Evolutionary conservation across 2,888 invertebrate genomes (phyloP).

Genomic region (Tiliacea aurago): DNA sequence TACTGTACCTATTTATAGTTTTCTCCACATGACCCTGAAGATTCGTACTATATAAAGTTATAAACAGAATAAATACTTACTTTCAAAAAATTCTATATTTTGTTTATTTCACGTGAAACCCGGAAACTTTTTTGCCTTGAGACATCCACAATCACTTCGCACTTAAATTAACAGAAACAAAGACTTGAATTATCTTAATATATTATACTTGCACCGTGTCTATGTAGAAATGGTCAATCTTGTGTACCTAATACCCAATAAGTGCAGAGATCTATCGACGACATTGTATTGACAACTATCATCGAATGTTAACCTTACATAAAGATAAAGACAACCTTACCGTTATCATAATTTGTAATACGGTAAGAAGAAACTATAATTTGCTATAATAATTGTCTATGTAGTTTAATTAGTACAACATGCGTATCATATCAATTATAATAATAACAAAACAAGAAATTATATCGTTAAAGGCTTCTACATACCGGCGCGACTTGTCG

Average conservation of each 20-base stretch:
- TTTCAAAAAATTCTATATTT: constrained; percentile 20
- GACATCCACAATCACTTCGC: constrained; percentile 23
- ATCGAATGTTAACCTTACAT: constrained; percentile 17
- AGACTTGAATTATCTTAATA: neutral
- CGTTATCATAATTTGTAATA: neutral
- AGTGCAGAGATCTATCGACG: neutral
- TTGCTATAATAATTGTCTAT: neutral
- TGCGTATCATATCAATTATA: neutral
- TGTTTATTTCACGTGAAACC: neutral
- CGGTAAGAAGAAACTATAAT: neutral
- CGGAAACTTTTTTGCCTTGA: constrained; percentile 28
- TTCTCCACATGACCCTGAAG: constrained; percentile 11
- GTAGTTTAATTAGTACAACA: constrained; percentile 13
- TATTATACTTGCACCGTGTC: constrained; percentile 11
- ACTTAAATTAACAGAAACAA: constrained; percentile 18
- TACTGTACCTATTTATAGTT: no score
- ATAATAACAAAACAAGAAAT: neutral
- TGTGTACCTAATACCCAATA: constrained; percentile 2
- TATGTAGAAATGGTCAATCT: neutral
- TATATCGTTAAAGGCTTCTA: no score
- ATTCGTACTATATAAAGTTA: neutral
- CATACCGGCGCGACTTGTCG: no score
- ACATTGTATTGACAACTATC: neutral
- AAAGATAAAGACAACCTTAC: constrained; percentile 22
- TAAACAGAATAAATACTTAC: constrained; percentile 19